Evolutionary conservation across 2,888 invertebrate genomes (phyloP).

Genomic region (Epistrophe eligans): DNA sequence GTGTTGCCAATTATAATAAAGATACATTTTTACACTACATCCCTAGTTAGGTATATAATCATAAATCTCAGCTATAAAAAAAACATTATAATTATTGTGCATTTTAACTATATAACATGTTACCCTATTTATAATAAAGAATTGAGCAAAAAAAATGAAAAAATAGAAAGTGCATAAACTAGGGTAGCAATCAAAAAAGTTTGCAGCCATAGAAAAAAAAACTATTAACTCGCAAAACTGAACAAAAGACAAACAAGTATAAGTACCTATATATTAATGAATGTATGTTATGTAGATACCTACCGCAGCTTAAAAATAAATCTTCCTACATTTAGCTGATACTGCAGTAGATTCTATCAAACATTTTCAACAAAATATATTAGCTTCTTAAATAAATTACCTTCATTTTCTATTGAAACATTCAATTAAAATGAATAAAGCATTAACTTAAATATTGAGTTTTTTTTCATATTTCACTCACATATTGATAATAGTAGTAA

Average conservation of each 20-base stretch:
- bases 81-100: too few species aligned
- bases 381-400: not conserved
- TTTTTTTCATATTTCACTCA: conserved; percentile 64
- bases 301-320: not conserved
- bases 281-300: too few species aligned
- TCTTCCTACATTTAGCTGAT: not conserved
- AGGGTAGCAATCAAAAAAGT: not conserved
- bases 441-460: not conserved
- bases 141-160: not conserved
- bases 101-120: too few species aligned
- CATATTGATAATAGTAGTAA: conserved; percentile 77
- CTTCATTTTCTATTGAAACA: not conserved
- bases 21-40: too few species aligned
- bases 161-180: conserved; percentile 41
- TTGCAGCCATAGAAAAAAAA: not conserved
- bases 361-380: not conserved
- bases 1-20: too few species aligned
- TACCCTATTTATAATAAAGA: not conserved
- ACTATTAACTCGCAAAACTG: conserved; percentile 10
- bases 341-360: not conserved
- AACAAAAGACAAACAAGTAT: not conserved
- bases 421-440: not conserved
- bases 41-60: too few species aligned
- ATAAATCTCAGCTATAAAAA: too few species aligned
- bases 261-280: too few species aligned